Evolutionary conservation across 2,888 invertebrate genomes (phyloP), one percentile per base, ranked within the genome.

Genomic region (Phaedon cochleariae): DNA sequence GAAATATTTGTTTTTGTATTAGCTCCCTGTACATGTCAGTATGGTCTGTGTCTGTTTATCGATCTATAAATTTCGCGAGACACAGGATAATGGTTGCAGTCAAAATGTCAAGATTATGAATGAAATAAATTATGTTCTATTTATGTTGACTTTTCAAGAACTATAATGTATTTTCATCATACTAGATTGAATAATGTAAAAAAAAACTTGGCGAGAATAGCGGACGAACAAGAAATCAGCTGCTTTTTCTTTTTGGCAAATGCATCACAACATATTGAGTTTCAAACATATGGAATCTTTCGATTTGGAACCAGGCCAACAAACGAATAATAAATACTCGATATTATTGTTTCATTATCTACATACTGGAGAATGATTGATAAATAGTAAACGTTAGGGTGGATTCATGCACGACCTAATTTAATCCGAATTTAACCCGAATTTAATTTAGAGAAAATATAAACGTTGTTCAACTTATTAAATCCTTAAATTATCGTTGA

Each of bases 231-330:
- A 51, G 54, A 59, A 61, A 66, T 59, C 62, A 60, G 41, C 62
- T 55, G 66, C 46, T 67, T 65, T 67, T n/a, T n/a, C n/a, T n/a
- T n/a, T 3, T 69, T 69, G 69, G 71, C 69, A 69, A 69, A 66
- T 64, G 66, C 62, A 65, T 59, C 68, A 68, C 67, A 69, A 69
- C 67, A 68, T 59, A 71, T 71, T 64, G 57, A 54, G 49, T 71
- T 71, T 69, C 71, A 37, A 69, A 64, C 58, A 69, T 60, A 71
- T 59, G 54, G 52, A 55, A 61, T 59, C 21, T 26, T 64, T 68
- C 68, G 68, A 10, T 41, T 22, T 37, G 31, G 70, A 51, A 10
- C 41, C 18, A 21, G 22, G 70, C 68, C 67, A 71, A 57, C 34
- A 41, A 59, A 48, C 59, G 45, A 52, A 29, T 57, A 46, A 45